Conservation (phyloP, 2,797 vertebrate species). For the Lerista edwardsae region DNA sequence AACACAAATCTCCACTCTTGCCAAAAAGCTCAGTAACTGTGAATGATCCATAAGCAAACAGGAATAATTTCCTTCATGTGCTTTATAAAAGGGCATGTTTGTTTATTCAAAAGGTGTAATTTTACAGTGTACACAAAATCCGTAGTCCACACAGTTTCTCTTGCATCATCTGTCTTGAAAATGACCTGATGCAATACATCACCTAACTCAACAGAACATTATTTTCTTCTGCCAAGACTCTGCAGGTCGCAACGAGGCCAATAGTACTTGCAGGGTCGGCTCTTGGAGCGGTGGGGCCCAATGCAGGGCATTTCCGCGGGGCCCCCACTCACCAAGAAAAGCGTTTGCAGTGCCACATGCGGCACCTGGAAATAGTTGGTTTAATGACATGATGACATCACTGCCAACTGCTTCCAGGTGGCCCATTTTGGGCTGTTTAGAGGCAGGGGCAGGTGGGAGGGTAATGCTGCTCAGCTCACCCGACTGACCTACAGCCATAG, state of each 20-base stretch:
- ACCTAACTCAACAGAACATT: constrained; percentile 12
- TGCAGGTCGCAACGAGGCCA: neutral
- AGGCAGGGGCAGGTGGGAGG: no score
- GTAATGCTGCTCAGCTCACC: no score
- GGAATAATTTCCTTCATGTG: neutral
- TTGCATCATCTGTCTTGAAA: constrained; percentile 9
- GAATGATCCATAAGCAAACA: constrained; percentile 24
- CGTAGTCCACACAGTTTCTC: constrained; percentile 2
- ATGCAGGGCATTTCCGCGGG: no score
- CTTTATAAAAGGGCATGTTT: neutral
- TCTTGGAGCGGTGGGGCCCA: no score
- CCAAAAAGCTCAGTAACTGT: constrained; percentile 7
- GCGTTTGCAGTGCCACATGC: no score
- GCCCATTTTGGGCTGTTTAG: no score
- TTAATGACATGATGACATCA: no score
- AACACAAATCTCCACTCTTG: neutral
- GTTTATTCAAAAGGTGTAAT: constrained; percentile 21
- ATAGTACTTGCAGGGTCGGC: neutral
- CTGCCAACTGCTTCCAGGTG: no score
- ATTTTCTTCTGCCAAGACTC: neutral
- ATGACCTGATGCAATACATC: neutral
- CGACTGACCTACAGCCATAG: no score
- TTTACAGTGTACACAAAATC: constrained; percentile 14
- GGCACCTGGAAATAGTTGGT: no score
- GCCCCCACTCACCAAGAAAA: no score